phyloP scores from a whole-genome alignment of 2,888 invertebrate species.

The Sialis fuliginosa region DNA sequence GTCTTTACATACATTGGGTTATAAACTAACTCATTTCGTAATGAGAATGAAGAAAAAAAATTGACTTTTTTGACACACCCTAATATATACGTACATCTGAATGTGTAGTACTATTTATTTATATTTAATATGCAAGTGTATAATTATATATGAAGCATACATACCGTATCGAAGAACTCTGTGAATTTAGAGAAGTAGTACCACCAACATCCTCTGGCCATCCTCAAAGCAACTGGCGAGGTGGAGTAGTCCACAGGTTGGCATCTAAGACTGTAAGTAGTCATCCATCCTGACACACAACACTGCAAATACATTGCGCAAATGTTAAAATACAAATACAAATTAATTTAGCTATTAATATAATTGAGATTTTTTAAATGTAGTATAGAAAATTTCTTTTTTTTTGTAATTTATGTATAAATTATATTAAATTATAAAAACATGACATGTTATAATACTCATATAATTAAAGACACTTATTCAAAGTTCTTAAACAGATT shows the following conservation, averaged over 20 bases:
- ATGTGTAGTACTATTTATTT: too few species aligned
- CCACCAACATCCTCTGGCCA: constrained; percentile 91
- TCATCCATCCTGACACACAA: constrained; percentile 47
- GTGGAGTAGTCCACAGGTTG: constrained; percentile 67
- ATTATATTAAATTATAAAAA: constrained; percentile 2
- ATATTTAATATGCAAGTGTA: too few species aligned
- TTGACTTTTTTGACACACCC: too few species aligned
- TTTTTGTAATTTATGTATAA: background rate
- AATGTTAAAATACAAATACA: background rate
- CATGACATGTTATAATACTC: background rate
- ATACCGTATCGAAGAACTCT: constrained; percentile 88
- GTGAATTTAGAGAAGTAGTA: constrained; percentile 95
- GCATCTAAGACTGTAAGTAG: constrained; percentile 54
- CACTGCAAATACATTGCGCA: constrained; percentile 23
- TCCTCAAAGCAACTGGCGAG: constrained; percentile 48
- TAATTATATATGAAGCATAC: constrained; percentile 13
- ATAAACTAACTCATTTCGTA: too few species aligned
- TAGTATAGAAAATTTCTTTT: background rate
- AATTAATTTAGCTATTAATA: background rate
- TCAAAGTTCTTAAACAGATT: too few species aligned
- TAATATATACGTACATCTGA: too few species aligned
- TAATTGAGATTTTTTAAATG: background rate
- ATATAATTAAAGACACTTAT: background rate
- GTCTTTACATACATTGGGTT: too few species aligned
- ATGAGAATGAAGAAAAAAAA: too few species aligned